Evolutionary conservation across 2,797 vertebrate genomes (phyloP).

Genomic region (Muraenolepis orangiensis): DNA sequence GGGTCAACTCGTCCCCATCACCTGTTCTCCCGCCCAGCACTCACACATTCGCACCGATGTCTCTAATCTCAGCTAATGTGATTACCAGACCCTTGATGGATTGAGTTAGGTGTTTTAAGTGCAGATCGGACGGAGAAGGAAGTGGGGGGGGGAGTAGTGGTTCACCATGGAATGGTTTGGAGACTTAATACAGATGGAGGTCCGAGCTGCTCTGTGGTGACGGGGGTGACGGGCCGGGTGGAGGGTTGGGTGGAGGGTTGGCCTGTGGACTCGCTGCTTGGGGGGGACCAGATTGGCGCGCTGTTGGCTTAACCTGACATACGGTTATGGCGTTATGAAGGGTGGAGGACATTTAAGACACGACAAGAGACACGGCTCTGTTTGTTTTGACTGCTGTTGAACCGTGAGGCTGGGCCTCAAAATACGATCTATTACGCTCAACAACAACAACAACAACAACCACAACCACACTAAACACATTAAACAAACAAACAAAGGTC

Average conservation of each 20-base stretch:
- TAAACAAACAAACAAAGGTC: neutral
- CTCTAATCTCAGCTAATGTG: neutral
- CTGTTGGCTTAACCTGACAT: conserved; percentile 32
- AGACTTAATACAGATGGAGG: neutral
- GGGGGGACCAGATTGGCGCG: conserved; percentile 53
- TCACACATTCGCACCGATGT: neutral
- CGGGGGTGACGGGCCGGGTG: neutral
- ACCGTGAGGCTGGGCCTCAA: neutral
- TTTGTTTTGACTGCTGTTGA: neutral
- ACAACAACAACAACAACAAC: neutral
- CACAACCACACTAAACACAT: neutral
- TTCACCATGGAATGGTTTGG: neutral
- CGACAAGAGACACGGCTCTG: neutral
- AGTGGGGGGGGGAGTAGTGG: neutral
- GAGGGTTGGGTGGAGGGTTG: neutral
- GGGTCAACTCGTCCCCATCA: neutral
- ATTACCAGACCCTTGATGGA: neutral
- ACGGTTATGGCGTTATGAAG: conserved; percentile 21
- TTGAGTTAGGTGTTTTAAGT: neutral
- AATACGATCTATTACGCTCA: neutral
- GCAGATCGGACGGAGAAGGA: neutral
- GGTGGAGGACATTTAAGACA: conserved; percentile 8
- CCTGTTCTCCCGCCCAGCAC: neutral
- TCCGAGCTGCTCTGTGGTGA: neutral
- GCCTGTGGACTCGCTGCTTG: conserved; percentile 7